A percentile compares a stretch with the other conserved stretches of the same genome.
These are phyloP conservation scores for Marmota monax DNA, from an alignment of 2,113 vertebrate species.

Conservation along the genomic window DNA sequence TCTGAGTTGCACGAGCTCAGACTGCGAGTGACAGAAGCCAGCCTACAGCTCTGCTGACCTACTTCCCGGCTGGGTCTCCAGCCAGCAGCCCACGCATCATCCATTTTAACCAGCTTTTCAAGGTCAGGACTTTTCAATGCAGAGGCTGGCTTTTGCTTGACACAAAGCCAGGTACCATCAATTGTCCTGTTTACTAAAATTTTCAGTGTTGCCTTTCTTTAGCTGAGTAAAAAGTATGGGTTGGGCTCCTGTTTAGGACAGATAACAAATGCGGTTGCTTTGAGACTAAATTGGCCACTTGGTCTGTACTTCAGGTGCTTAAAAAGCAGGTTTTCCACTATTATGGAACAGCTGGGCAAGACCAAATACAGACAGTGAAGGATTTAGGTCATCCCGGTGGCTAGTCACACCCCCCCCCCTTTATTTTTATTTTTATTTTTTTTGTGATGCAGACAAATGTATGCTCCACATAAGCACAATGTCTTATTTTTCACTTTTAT, in stretches of 20 bases:
- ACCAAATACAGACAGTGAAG: background rate
- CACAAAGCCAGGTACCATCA: slow-evolving; percentile 72
- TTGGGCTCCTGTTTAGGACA: slow-evolving; percentile 68
- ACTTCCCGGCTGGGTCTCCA: slow-evolving; percentile 72
- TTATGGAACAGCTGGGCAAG: slow-evolving; percentile 2
- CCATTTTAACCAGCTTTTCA: slow-evolving; percentile 80
- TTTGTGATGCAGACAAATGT: slow-evolving; percentile 59
- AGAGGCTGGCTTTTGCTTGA: slow-evolving; percentile 66
- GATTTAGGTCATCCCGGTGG: background rate
- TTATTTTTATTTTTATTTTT: background rate
- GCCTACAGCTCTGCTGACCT: slow-evolving; percentile 76
- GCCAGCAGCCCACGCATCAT: slow-evolving; percentile 57
- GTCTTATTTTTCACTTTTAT: slow-evolving; percentile 74
- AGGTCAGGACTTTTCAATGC: slow-evolving; percentile 76
- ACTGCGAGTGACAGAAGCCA: slow-evolving; percentile 74
- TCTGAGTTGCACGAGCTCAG: slow-evolving; percentile 12
- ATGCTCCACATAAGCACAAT: slow-evolving; percentile 71
- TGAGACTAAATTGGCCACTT: slow-evolving; percentile 66
- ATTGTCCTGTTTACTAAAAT: slow-evolving; percentile 70
- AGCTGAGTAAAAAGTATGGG: slow-evolving; percentile 63
- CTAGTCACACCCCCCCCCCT: background rate
- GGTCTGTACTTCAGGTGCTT: slow-evolving; percentile 64
- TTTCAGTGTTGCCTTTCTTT: slow-evolving; percentile 62
- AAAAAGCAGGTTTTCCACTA: slow-evolving; percentile 62
- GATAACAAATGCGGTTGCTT: slow-evolving; percentile 77